phyloP scores from a whole-genome alignment of 2,113 vertebrate genomes.

The Etheostoma cragini region DNA sequence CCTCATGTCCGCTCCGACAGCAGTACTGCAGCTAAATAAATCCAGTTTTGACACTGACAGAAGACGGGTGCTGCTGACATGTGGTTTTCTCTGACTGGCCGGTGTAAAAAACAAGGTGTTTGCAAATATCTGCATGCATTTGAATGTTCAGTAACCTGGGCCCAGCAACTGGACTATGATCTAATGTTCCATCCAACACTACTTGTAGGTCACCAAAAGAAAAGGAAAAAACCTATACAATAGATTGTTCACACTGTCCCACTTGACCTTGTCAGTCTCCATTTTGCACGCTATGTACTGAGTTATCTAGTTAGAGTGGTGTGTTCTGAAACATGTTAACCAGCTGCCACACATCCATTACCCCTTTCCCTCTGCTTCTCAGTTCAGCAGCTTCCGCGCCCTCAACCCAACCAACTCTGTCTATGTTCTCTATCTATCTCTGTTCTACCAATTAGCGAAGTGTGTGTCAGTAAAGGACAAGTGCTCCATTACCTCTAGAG shows the following conservation, averaged over 20 bases:
- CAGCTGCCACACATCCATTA: slow-evolving; percentile 37
- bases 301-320: slow-evolving; percentile 27
- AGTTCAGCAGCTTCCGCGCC: slow-evolving; percentile 23
- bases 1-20: not conserved
- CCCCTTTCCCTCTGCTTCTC: slow-evolving; percentile 14
- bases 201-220: not conserved
- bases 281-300: slow-evolving; percentile 19
- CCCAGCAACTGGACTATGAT: not conserved
- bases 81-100: not conserved
- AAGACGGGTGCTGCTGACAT: not conserved
- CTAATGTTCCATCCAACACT: not conserved
- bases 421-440: slow-evolving; percentile 30
- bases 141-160: not conserved
- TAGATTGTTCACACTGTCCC: not conserved
- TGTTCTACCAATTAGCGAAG: slow-evolving; percentile 42
- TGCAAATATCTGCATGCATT: not conserved
- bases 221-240: not conserved
- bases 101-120: not conserved
- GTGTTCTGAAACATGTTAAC: slow-evolving; percentile 44
- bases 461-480: slow-evolving; percentile 43
- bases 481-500: slow-evolving; percentile 46
- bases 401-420: not conserved
- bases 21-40: not conserved
- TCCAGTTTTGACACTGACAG: not conserved
- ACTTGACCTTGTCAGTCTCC: slow-evolving; percentile 36